phyloP scores from a whole-genome alignment of 1,140 invertebrate genomes.

The Dreissena rostriformis region DNA sequence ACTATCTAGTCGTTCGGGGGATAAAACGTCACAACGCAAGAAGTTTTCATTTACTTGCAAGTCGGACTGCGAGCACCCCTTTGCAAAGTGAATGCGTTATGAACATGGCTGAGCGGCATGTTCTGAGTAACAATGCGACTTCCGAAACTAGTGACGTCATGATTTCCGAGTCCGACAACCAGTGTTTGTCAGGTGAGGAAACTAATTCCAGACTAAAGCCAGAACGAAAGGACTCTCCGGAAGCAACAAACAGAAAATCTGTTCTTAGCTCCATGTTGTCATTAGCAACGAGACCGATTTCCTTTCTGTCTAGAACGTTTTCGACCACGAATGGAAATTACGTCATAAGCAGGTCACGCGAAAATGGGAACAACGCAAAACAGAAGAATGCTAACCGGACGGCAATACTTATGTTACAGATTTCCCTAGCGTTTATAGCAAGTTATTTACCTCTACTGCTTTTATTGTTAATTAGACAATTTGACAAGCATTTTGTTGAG shows the following conservation, averaged over 20 bases:
- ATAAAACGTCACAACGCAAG: conserved; percentile 12
- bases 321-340: not conserved
- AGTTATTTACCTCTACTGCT: not conserved
- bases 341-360: not conserved
- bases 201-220: no score
- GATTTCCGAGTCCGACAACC: no score
- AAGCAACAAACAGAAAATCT: not conserved
- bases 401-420: not conserved
- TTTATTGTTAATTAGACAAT: not conserved
- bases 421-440: not conserved
- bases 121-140: no score
- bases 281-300: not conserved
- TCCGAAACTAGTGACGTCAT: no score
- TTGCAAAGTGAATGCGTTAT: not conserved
- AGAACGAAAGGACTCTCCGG: not conserved
- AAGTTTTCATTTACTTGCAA: not conserved
- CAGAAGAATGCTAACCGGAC: not conserved
- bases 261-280: not conserved
- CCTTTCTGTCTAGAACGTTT: not conserved
- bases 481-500: not conserved
- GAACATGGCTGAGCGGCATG: no score
- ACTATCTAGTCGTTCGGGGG: conserved; percentile 7
- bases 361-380: not conserved
- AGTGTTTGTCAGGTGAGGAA: no score
- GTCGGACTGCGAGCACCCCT: not conserved